These are phyloP conservation scores for Halichoeres trimaculatus DNA, from an alignment of 2,113 vertebrate species.

Conservation along the genomic window DNA sequence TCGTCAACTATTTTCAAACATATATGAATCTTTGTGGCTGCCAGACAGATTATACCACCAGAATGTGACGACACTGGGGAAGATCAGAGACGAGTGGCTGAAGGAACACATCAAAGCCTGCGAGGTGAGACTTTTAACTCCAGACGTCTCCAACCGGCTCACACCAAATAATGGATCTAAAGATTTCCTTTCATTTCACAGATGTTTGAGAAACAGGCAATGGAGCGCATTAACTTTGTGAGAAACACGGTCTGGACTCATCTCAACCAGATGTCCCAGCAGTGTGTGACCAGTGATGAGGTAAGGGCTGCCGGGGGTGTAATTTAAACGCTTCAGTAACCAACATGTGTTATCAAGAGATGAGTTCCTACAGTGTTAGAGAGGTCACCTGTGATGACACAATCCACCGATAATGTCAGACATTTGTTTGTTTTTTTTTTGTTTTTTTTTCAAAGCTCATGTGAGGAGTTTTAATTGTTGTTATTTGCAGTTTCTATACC, in stretches of 20 bases:
- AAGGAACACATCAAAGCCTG: constrained; percentile 90
- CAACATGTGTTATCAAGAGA: no score
- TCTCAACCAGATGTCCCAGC: constrained; percentile 92
- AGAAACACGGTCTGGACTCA: constrained; percentile 93
- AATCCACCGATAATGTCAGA: no score
- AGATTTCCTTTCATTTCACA: constrained; percentile 54
- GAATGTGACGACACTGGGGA: constrained; percentile 83
- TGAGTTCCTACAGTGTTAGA: neutral
- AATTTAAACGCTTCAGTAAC: neutral
- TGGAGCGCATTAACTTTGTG: constrained; percentile 89
- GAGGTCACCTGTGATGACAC: no score
- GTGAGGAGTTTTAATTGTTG: no score
- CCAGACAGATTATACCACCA: constrained; percentile 88
- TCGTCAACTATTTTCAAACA: no score
- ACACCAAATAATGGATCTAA: neutral
- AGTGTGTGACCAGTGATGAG: constrained; percentile 91
- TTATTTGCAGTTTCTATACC: no score
- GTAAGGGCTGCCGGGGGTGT: constrained; percentile 67
- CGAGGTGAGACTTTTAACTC: constrained; percentile 81
- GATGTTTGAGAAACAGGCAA: constrained; percentile 91
- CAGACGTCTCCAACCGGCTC: no score
- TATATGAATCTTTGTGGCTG: constrained; percentile 12
- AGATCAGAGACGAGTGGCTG: constrained; percentile 90
- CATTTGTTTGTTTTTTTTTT: neutral
- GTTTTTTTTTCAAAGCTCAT: no score